Conservation (phyloP, 2,888 invertebrate genomes). For the Metopia argyrocephala region DNA sequence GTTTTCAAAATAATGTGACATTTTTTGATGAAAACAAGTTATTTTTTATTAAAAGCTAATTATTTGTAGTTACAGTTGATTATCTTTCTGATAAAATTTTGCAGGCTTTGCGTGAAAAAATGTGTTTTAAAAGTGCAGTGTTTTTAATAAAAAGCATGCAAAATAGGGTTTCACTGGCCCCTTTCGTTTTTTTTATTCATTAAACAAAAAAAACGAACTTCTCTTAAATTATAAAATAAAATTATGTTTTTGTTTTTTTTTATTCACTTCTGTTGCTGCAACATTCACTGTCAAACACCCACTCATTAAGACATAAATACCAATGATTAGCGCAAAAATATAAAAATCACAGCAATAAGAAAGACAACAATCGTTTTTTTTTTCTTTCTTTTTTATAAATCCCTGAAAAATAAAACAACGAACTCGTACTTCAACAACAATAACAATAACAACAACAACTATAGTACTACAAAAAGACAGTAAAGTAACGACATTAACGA, state of each 20-base stretch:
- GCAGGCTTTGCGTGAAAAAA: no score
- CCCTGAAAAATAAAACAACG: conserved; percentile 16
- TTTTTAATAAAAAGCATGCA: no score
- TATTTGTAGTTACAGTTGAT: no score
- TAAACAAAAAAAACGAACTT: neutral
- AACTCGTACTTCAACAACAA: neutral
- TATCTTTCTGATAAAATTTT: no score
- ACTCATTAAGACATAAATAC: conserved; percentile 29
- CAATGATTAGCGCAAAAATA: conserved; percentile 23
- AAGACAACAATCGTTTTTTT: conserved; percentile 21
- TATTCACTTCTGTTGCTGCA: neutral
- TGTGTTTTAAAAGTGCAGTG: no score
- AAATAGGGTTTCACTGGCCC: no score
- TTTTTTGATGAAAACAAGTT: no score
- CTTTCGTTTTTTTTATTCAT: neutral
- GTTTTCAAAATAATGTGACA: no score
- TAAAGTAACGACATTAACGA: conserved; percentile 33
- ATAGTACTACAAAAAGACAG: neutral
- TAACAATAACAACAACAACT: conserved; percentile 14
- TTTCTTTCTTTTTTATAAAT: neutral
- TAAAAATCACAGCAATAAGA: conserved; percentile 35
- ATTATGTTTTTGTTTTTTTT: neutral
- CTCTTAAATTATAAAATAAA: neutral
- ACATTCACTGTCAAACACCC: conserved; percentile 36
- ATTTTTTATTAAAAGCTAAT: no score